Base-by-base conservation (phyloP, 2,888 invertebrate genomes). In the Dryomyza anilis region DNA sequence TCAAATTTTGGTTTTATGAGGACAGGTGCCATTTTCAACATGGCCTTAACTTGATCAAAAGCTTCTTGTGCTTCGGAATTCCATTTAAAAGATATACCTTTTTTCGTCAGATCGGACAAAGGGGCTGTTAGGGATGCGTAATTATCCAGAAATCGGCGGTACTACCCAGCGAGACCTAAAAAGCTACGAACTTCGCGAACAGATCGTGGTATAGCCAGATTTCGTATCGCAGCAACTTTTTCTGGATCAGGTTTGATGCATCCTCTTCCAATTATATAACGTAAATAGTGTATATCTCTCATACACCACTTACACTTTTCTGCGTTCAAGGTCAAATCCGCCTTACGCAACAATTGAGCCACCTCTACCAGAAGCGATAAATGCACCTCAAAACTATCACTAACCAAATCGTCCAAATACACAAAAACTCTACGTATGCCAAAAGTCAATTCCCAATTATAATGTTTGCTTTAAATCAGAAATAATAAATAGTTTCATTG, bases 161-260 rank as follows among this genome's bases (percentile, higher is more conserved):
- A 39, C 39, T 16, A 39, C 14, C 39, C 39, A 39, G 39, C 39
- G 14, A 39, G 39, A 39, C 39, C 39, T 39, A 39, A 39, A 14
- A 39, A 39, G n/a, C 39, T 39, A 7, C 39, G 39, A 39, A 39
- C 39, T 39, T 39, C 39, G 7, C 39, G 39, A 39, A 39, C 39
- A 4, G 39, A 7, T 14, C 39, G 14, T 14, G 39, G 39, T 7
- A n/a, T 27, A 3, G 52, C 8, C 8, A 52, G n/a, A 3, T 25
- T 25, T 2, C n/a, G 3, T 10, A 52, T 52, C 3, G 52, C 52
- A 29, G 52, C 23, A 8, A 52, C 25, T 21, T 27, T 52, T 25
- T 52, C 12, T n/a, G 27, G 25, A 16, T 52, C 52, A 14, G 52
- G 52, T 52, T 52, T 52, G 23, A 52, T 52, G 29, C 52, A 52